Percentiles rank a stretch among this genome's conserved stretches.
Evolutionary conservation across 2,888 invertebrate species (phyloP).

Genomic region (Sarcophaga caerulescens): DNA sequence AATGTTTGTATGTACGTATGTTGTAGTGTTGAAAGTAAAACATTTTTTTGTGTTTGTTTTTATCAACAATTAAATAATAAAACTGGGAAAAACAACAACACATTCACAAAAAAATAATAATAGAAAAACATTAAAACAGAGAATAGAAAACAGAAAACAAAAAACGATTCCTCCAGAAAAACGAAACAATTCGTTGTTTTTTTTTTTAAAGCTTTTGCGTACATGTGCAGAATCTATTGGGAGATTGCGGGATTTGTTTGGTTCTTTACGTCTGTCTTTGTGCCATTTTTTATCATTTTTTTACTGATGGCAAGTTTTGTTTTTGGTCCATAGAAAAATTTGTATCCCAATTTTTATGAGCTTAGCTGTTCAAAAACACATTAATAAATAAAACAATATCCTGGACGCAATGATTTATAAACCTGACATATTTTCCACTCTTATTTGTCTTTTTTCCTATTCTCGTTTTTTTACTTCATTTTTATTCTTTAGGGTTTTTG

Average conservation of each 20-base stretch:
- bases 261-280: neutral
- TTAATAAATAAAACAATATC: slow-evolving; percentile 63
- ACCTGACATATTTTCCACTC: slow-evolving; percentile 49
- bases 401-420: slow-evolving; percentile 60
- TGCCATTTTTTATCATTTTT: slow-evolving; percentile 8
- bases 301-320: neutral
- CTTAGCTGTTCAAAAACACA: slow-evolving; percentile 61
- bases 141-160: no score
- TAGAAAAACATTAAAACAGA: neutral
- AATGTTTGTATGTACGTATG: neutral
- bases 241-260: neutral
- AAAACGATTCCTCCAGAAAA: neutral
- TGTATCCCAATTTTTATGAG: slow-evolving; percentile 53
- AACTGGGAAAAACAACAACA: neutral
- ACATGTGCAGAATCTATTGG: neutral
- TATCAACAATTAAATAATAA: neutral
- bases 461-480: neutral
- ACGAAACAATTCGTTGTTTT: neutral
- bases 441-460: neutral
- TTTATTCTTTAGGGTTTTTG: neutral
- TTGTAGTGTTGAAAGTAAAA: slow-evolving; percentile 2
- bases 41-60: neutral
- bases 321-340: slow-evolving; percentile 3
- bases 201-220: neutral
- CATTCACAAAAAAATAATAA: neutral